Evolutionary conservation across 2,888 invertebrate species (phyloP).

Genomic region (Nemurella pictetii): DNA sequence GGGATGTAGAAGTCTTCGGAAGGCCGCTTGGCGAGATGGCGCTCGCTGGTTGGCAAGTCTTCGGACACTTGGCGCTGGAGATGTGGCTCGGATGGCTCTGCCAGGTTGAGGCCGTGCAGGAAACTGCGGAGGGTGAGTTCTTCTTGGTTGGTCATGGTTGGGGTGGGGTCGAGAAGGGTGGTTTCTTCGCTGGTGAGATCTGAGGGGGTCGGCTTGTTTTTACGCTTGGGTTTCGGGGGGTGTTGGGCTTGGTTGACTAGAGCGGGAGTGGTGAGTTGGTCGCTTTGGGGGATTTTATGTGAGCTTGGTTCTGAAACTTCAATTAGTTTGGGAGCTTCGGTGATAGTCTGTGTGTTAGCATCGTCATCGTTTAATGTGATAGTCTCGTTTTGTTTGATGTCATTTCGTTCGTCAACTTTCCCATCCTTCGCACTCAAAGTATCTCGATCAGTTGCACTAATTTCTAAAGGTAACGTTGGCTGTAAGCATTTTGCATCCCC

Average conservation of each 20-base stretch:
- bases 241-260: background rate
- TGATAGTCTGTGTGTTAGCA: no score
- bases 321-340: no score
- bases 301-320: no score
- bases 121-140: slow-evolving; percentile 49
- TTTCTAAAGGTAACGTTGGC: no score
- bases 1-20: slow-evolving; percentile 39
- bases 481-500: no score
- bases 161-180: slow-evolving; percentile 38
- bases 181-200: slow-evolving; percentile 36
- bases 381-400: no score
- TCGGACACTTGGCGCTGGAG: background rate
- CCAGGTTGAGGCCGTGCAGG: slow-evolving; percentile 48
- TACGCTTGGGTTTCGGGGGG: background rate
- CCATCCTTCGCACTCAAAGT: no score
- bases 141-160: slow-evolving; percentile 48
- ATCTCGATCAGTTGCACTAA: no score
- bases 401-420: no score
- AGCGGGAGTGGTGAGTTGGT: background rate
- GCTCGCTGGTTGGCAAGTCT: background rate
- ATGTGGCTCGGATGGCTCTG: slow-evolving; percentile 35
- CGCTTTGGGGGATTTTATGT: background rate
- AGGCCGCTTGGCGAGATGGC: background rate
- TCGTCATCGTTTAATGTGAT: no score
- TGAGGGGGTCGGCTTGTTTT: background rate